Conservation (phyloP, 2,888 invertebrate genomes). For the Drosophila niveifrons region DNA sequence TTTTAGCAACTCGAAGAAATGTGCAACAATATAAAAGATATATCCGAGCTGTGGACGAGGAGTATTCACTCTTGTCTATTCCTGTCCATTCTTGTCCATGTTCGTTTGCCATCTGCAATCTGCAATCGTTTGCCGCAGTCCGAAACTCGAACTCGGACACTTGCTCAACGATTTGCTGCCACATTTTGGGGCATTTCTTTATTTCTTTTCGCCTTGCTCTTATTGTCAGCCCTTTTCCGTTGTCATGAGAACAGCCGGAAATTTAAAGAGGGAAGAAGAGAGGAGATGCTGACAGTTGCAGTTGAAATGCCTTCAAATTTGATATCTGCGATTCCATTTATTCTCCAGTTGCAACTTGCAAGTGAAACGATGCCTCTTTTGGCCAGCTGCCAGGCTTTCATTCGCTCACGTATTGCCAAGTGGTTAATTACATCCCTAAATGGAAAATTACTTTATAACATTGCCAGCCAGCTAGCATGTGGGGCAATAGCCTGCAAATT, state of each 20-base stretch:
- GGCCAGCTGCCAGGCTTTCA: constrained; percentile 35
- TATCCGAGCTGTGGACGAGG: constrained; percentile 25
- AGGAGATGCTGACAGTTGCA: constrained; percentile 27
- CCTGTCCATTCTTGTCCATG: not conserved
- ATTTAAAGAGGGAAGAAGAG: not conserved
- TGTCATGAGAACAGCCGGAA: constrained; percentile 19
- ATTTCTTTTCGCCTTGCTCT: constrained; percentile 29
- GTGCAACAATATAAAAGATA: constrained; percentile 56
- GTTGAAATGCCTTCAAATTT: constrained; percentile 46
- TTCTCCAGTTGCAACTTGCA: not conserved
- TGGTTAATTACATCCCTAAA: constrained; percentile 76
- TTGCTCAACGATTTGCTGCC: constrained; percentile 52
- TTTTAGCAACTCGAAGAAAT: constrained; percentile 25
- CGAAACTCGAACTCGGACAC: constrained; percentile 33
- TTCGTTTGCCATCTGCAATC: not conserved
- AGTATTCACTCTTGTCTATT: constrained; percentile 1
- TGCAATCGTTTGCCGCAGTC: constrained; percentile 41
- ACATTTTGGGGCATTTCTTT: constrained; percentile 60
- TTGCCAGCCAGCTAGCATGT: constrained; percentile 34
- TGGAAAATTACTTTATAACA: constrained; percentile 50
- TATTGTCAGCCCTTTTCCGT: constrained; percentile 42
- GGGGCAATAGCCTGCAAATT: constrained; percentile 40
- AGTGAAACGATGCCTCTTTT: constrained; percentile 7
- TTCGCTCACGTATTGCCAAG: constrained; percentile 57
- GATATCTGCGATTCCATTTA: constrained; percentile 30